phyloP scores from a whole-genome alignment of 2,113 vertebrate species.

The Lepisosteus osseus region DNA sequence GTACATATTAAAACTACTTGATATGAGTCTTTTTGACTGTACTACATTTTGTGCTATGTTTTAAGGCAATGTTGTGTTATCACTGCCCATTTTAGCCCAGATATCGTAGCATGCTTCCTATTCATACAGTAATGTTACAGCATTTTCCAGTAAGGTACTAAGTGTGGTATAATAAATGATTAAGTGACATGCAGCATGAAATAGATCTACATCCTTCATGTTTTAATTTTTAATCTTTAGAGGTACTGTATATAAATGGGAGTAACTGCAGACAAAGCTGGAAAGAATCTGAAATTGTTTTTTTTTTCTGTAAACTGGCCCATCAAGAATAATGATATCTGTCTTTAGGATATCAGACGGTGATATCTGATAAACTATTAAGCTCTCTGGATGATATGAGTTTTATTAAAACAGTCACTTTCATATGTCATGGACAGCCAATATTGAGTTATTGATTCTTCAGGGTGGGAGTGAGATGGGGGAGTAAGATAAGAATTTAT shows the following conservation, averaged over 20 bases:
- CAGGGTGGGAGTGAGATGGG: neutral
- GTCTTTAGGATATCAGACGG: constrained; percentile 2
- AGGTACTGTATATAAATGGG: neutral
- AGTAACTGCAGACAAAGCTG: neutral
- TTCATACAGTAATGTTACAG: constrained; percentile 11
- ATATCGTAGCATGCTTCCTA: neutral
- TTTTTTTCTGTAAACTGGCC: constrained; percentile 6
- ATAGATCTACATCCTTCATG: neutral
- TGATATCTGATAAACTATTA: constrained; percentile 15
- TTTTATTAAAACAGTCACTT: constrained; percentile 13
- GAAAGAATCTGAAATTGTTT: neutral
- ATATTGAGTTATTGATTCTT: constrained; percentile 23
- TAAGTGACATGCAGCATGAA: neutral
- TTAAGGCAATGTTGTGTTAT: too few relatives aligned
- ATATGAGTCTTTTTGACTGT: too few relatives aligned
- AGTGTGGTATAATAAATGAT: constrained; percentile 10
- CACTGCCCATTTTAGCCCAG: too few relatives aligned
- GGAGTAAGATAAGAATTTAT: constrained; percentile 16
- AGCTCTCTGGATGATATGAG: constrained; percentile 7
- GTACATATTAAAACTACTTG: too few relatives aligned
- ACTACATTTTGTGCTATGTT: too few relatives aligned
- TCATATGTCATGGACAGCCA: constrained; percentile 20
- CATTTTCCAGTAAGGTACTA: constrained; percentile 10
- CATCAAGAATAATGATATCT: constrained; percentile 11
- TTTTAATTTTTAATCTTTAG: constrained; percentile 15